Conservation (phyloP, 2,888 invertebrate species). For the Itoplectis maculator region DNA sequence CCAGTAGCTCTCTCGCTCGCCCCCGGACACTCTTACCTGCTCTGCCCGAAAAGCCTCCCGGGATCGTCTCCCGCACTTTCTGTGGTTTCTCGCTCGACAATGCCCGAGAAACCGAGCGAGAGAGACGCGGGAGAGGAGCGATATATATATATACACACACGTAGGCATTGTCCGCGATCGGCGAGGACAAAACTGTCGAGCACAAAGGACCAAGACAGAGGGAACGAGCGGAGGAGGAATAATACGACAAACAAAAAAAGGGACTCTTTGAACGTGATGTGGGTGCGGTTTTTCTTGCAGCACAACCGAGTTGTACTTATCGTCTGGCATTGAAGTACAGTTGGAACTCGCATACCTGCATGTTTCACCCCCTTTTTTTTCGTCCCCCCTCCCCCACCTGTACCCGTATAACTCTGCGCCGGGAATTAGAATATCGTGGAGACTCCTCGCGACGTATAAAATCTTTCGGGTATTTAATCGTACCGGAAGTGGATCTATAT, state of each 20-base stretch:
- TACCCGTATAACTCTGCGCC: slow-evolving; percentile 46
- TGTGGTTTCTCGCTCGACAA: slow-evolving; percentile 45
- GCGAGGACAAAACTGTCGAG: slow-evolving; percentile 58
- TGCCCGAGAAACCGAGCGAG: slow-evolving; percentile 49
- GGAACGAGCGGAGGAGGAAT: slow-evolving; percentile 51
- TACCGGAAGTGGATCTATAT: not conserved
- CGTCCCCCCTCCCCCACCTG: too few species aligned
- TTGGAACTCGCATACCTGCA: slow-evolving; percentile 56
- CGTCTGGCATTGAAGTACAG: slow-evolving; percentile 38
- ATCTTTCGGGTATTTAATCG: not conserved
- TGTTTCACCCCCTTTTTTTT: slow-evolving; percentile 25
- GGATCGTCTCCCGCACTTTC: slow-evolving; percentile 9
- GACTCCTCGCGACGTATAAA: not conserved
- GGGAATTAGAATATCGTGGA: slow-evolving; percentile 41
- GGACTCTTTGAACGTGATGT: slow-evolving; percentile 56
- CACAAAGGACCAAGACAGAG: slow-evolving; percentile 53
- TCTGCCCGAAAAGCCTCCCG: slow-evolving; percentile 6
- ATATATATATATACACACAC: slow-evolving; percentile 42
- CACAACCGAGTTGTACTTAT: slow-evolving; percentile 2
- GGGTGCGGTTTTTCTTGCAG: slow-evolving; percentile 57
- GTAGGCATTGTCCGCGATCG: not conserved
- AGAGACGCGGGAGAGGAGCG: slow-evolving; percentile 23
- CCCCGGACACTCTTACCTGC: slow-evolving; percentile 44
- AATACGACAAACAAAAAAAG: slow-evolving; percentile 7
- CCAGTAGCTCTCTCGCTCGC: slow-evolving; percentile 42